Base-by-base conservation (phyloP, 2,888 invertebrate species). In the Congeria kusceri region DNA sequence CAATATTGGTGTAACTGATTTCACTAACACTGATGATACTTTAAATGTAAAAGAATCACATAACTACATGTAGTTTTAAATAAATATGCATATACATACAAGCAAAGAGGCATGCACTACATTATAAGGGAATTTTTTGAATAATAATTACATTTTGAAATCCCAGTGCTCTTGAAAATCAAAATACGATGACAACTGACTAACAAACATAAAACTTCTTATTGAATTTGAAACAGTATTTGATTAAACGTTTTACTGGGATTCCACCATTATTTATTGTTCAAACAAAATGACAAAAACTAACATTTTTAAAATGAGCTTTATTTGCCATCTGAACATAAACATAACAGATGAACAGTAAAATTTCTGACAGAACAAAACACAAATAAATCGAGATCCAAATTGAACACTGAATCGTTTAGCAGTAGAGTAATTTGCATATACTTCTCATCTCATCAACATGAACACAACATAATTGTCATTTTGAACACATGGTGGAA, bases 401-500 rank as follows among this genome's bases (percentile, higher is more conserved):
- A 39, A n/a, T 20, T 53, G 25, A 53, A 53, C 53, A 53, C 25
- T 5, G 9, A 53, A 53, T 23, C 15, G 20, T 49, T 49, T 4
- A 49, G 15, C 3, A 4, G 4, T 49, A 49, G 4, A 49, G 4
- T 53, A 25, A 53, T 4, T 25, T 53, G 58, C 25, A 58, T 27
- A 27, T 25, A 5, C 25, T 11, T 27, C 15, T 25, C n/a, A n/a
- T n/a, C n/a, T n/a, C n/a, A n/a, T n/a, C n/a, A 11, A 67, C 25
- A 58, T 67, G 39, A 67, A 67, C 67, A 67, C 44, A 58, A 20
- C 53, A 53, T 7, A 53, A 11, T 20, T 53, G 25, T 27, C 49
- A 62, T 29, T 28, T 58, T 44, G 67, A 67, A 67, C 67, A 67
- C 67, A 49, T 67, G 67, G 67, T 67, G 67, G 67, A 67, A 67